Conservation (phyloP, 2,888 invertebrate species). For the Himalopsyche japonica region DNA sequence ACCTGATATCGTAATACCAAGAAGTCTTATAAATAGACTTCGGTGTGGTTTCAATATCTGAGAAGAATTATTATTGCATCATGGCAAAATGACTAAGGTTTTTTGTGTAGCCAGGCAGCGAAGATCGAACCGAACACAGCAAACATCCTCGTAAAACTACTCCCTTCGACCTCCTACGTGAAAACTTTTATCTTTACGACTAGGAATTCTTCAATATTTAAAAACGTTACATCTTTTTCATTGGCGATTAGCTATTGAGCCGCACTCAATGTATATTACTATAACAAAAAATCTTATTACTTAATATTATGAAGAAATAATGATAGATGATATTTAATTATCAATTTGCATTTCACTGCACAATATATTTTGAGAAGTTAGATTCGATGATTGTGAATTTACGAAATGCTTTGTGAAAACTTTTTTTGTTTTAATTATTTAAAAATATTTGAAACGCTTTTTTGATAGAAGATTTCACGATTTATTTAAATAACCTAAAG, state of each 20-base stretch:
- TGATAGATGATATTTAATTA: no score
- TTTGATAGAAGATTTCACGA: no score
- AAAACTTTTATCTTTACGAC: constrained; percentile 3
- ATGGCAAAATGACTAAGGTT: background rate
- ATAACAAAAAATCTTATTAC: no score
- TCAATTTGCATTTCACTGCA: no score
- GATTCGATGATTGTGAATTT: no score
- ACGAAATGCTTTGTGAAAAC: no score
- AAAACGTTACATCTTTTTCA: background rate
- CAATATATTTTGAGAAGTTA: no score
- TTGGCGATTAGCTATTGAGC: background rate
- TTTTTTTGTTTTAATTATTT: no score
- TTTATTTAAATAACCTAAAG: no score
- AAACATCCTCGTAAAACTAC: constrained; percentile 8
- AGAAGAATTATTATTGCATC: background rate
- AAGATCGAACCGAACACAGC: background rate
- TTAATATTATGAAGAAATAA: no score
- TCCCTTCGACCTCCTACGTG: constrained; percentile 21
- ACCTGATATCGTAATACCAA: background rate
- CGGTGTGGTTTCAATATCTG: background rate
- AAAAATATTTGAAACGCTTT: no score
- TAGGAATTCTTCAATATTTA: background rate
- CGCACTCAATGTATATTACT: background rate
- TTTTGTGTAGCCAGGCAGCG: background rate
- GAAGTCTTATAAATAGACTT: background rate